These are phyloP conservation scores for Standfussiana lucernea DNA, from an alignment of 2,888 invertebrate genomes.

Conservation along the genomic window DNA sequence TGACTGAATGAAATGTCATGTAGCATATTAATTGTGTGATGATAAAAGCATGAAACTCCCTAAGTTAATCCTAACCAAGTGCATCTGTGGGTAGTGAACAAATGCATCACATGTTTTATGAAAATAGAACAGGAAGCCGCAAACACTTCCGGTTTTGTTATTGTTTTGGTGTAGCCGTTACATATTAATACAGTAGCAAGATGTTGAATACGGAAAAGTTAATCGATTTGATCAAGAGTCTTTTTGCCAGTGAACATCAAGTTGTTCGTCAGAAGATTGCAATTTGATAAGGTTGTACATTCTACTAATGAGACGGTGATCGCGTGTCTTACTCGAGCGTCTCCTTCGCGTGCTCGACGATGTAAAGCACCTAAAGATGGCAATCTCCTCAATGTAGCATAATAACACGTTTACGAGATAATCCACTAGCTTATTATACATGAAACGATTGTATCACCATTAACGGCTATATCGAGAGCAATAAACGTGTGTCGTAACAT, in stretches of 20 bases:
- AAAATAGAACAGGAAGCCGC: neutral
- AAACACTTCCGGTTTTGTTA: neutral
- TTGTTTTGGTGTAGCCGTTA: neutral
- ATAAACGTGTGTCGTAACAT: conserved; percentile 24
- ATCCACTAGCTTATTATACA: conserved; percentile 21
- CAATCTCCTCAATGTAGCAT: conserved; percentile 23
- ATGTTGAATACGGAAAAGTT: neutral
- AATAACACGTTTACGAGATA: conserved; percentile 46
- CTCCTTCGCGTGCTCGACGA: conserved; percentile 34
- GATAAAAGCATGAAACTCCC: neutral
- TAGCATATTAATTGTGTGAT: neutral
- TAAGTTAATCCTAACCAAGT: neutral
- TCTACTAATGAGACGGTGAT: conserved; percentile 6
- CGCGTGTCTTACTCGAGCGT: conserved; percentile 16
- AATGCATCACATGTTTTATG: neutral
- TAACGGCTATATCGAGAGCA: conserved; percentile 27
- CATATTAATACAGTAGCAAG: neutral
- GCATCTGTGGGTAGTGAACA: too few species aligned
- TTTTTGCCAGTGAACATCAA: neutral
- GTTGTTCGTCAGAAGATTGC: conserved; percentile 16
- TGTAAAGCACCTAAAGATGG: conserved; percentile 25
- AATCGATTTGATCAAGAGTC: neutral
- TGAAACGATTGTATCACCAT: conserved; percentile 25
- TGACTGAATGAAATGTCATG: neutral
- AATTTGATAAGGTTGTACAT: conserved; percentile 20